Conservation (phyloP, 2,888 invertebrate species). For the Drosophila engyochracea region DNA sequence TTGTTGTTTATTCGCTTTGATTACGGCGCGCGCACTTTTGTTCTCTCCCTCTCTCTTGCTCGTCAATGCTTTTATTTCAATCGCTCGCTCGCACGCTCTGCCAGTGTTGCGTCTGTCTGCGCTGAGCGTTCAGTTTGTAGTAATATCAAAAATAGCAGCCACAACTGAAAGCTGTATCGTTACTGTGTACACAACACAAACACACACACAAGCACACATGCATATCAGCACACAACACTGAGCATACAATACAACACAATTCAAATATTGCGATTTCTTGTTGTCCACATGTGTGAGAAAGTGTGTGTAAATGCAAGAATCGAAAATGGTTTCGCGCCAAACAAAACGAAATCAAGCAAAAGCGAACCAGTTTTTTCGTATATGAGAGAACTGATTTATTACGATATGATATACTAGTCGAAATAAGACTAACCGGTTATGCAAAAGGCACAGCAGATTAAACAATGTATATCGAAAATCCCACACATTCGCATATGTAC, state of each 20-base stretch:
- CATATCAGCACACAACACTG: background rate
- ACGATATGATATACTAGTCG: conserved; percentile 34
- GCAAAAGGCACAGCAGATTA: conserved; percentile 1
- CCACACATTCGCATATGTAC: background rate
- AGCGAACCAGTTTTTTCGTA: conserved; percentile 42
- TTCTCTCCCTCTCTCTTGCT: background rate
- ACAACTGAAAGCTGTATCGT: conserved; percentile 1
- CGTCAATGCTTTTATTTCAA: background rate
- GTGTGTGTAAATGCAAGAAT: conserved; percentile 31
- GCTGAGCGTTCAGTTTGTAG: conserved; percentile 51
- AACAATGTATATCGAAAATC: conserved; percentile 7
- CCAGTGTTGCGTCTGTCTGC: conserved; percentile 51
- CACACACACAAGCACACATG: conserved; percentile 8
- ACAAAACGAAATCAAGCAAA: background rate
- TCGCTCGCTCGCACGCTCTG: conserved; percentile 15
- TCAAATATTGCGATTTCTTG: background rate
- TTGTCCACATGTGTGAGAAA: background rate
- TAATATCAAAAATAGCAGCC: conserved; percentile 63
- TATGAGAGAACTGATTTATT: conserved; percentile 36
- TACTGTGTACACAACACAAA: conserved; percentile 25
- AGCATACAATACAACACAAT: background rate
- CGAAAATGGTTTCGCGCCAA: conserved; percentile 30
- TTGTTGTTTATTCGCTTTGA: conserved; percentile 1
- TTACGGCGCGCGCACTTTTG: conserved; percentile 27
- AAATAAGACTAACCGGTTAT: conserved; percentile 35